Conservation (phyloP, 2,113 vertebrate genomes). For the Cryptomyrus ogoouensis region DNA sequence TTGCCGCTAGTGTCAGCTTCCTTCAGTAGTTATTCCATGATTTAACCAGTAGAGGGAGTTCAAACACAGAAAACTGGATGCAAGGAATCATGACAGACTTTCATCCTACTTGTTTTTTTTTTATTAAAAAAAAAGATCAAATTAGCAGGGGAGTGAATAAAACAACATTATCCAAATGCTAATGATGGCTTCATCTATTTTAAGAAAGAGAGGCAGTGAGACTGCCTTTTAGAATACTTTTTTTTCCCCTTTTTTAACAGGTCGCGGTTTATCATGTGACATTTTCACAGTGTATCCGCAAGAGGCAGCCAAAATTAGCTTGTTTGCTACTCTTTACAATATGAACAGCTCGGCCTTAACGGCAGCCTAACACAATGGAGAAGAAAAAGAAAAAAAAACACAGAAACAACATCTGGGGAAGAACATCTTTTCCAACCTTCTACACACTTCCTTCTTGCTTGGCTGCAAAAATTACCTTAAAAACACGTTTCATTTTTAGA, state of each 20-base stretch:
- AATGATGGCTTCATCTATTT: neutral
- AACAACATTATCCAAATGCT: neutral
- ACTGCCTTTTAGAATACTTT: neutral
- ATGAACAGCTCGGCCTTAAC: neutral
- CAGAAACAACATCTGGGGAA: neutral
- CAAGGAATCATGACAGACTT: neutral
- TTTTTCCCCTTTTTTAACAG: neutral
- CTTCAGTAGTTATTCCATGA: neutral
- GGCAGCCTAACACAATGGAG: neutral
- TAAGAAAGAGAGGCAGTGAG: neutral
- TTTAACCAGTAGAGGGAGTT: conserved; percentile 50
- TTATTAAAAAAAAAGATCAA: neutral
- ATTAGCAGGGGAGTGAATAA: neutral
- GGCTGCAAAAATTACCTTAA: neutral
- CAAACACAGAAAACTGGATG: neutral
- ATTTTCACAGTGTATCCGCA: neutral
- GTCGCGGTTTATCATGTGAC: conserved; percentile 21
- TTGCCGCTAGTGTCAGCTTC: neutral
- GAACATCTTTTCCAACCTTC: neutral
- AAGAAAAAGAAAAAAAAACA: neutral
- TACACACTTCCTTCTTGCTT: neutral
- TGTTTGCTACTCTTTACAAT: neutral
- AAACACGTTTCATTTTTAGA: conserved; percentile 11
- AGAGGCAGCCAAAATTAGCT: neutral
- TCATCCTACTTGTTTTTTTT: neutral